Base-by-base conservation (phyloP, 2,113 vertebrate species). In the Orthonyx spaldingii region DNA sequence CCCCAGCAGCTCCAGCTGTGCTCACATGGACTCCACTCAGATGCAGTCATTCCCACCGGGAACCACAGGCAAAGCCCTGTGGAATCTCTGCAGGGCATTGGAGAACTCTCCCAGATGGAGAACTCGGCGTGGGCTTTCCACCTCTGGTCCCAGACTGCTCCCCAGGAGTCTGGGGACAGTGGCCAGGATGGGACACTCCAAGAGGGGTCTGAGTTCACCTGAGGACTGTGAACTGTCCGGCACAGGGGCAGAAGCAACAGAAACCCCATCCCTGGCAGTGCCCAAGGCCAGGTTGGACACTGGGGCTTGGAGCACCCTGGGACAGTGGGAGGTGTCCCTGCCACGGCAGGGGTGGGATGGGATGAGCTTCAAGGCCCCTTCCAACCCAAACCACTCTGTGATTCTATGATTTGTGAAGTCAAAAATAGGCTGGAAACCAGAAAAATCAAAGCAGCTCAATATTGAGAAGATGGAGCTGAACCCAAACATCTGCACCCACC, bases 201-300 rank as follows among this genome's bases (percentile, higher is more conserved):
- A 0, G 8, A 1, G 0, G 14, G 23, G 9, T 28, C 27, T 6
- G 44, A 47, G 56, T 28, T 46, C 63, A 44, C 1, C 56, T 18
- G 23, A 14, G 12, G 18, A 17, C 42, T 26, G 10, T 6, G 10
- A 52, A 30, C 32, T 59, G 28, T 8, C 46, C 61, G 66, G 33
- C 30, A 78, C 27, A 14, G 49, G 77, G 61, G 35, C 13, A 77
- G n/a, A 32, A 37, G 12, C 28, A 59, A 23, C 41, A 68, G 15
- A 14, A n/a, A 46, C 19, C 16, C 42, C 82, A 39, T 16, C n/a
- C 50, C 30, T 52, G 65, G 19, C 2, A 28, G 11, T 59, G 55
- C 1, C 27, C 53, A 9, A 57, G 50, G 60, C 30, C 70, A 49
- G 21, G 47, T 7, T 64, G 82, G 27, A 46, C 2, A n/a, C n/a